Evolutionary conservation across 2,888 invertebrate genomes (phyloP).

Genomic region (Habroteleia sp.): DNA sequence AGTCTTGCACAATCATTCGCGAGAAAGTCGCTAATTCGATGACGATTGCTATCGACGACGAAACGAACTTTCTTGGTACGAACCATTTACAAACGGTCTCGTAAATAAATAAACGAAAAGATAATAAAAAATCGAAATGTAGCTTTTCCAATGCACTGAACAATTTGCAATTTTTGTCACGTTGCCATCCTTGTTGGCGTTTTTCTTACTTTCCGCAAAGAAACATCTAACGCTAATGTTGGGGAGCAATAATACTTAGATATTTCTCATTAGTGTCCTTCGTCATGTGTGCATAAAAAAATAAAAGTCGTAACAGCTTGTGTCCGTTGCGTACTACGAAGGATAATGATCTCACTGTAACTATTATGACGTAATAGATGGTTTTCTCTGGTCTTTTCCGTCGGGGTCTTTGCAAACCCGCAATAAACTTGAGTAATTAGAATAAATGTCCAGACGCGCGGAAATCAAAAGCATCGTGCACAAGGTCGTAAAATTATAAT

Average conservation of each 20-base stretch:
- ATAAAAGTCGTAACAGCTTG: conserved; percentile 53
- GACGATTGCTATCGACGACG: conserved; percentile 7
- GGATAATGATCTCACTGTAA: conserved; percentile 63
- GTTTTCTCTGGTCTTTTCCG: conserved; percentile 53
- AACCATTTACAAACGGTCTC: conserved; percentile 14
- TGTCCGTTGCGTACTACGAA: conserved; percentile 51
- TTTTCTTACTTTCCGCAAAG: no score
- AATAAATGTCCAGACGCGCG: conserved; percentile 30
- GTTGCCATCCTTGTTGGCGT: no score
- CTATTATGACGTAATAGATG: conserved; percentile 60
- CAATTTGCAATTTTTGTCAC: no score
- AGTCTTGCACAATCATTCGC: conserved; percentile 19
- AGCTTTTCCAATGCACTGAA: no score
- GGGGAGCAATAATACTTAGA: conserved; percentile 42
- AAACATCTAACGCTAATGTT: conserved; percentile 47
- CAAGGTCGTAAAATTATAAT: conserved; percentile 23
- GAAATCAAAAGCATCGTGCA: conserved; percentile 24
- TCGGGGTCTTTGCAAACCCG: conserved; percentile 31
- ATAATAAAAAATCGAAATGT: no score
- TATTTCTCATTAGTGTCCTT: conserved; percentile 53
- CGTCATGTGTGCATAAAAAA: conserved; percentile 23
- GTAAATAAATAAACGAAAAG: conserved; percentile 15
- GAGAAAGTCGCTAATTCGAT: conserved; percentile 26
- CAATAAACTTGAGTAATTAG: conserved; percentile 48
- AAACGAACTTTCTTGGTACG: conserved; percentile 8